phyloP scores from a whole-genome alignment of 2,113 vertebrate genomes.

The Syngnathus scovelli region DNA sequence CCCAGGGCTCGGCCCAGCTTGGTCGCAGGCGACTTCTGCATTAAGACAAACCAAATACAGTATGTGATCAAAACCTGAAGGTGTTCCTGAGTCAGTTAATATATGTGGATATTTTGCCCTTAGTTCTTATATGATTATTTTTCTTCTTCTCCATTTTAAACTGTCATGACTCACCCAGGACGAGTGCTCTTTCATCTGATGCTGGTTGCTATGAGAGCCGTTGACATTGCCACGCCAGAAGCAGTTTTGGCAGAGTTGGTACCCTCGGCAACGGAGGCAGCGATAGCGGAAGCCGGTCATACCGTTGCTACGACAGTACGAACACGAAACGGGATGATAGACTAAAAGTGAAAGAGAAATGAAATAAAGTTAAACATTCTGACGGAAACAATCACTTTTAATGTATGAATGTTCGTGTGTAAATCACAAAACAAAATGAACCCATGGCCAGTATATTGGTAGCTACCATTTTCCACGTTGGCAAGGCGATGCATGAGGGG shows the following conservation, averaged over 20 bases:
- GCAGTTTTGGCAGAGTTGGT: conserved; percentile 93
- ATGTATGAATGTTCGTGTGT: not conserved
- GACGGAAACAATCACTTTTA: no score
- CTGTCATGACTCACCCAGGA: conserved; percentile 79
- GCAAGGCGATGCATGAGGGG: conserved; percentile 91
- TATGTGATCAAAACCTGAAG: not conserved
- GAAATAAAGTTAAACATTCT: no score
- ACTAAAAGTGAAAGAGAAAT: conserved; percentile 57
- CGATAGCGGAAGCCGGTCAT: conserved; percentile 95
- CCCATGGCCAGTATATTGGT: no score
- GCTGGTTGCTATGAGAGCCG: conserved; percentile 88
- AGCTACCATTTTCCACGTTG: conserved; percentile 87
- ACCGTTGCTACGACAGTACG: conserved; percentile 84
- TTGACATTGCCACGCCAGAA: conserved; percentile 88
- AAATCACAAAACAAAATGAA: not conserved
- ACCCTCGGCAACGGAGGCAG: conserved; percentile 93
- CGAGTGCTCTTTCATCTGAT: conserved; percentile 98
- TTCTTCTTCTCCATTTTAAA: no score
- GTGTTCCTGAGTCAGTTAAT: not conserved
- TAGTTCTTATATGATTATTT: no score
- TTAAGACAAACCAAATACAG: conserved; percentile 15
- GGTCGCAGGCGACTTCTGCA: conserved; percentile 88
- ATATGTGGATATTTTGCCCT: not conserved
- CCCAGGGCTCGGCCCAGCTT: conserved; percentile 92
- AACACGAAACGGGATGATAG: conserved; percentile 88